Evolutionary conservation across 1,140 invertebrate genomes (phyloP), one percentile per base, ranked within the genome.

Genomic region (Drosophila triauraria): DNA sequence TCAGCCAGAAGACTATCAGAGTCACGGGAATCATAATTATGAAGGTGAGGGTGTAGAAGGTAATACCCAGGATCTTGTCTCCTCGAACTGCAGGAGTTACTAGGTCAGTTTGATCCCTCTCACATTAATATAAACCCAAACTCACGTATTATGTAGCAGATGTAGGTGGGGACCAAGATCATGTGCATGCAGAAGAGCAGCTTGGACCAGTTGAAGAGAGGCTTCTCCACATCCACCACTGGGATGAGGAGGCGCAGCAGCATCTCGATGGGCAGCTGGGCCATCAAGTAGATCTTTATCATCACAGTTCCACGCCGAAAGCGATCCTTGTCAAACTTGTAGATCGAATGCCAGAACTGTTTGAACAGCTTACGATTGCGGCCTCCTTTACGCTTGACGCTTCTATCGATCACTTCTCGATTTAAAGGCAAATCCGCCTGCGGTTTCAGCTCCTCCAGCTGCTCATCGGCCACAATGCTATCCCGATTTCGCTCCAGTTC

Each of bases 131-230:
- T 8, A 47, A 1, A 27, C 3, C 12, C 2, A 20, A 23, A 0
- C 68, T 74, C 17, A 76, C 75, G 3, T 12, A 77, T 30, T 9
- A 68, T 44, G 17, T 46, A 48, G 43, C 9, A 6, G 0, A 70
- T 27, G 12, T 69, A 78, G 50, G 35, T 40, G 20, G 64, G 64
- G 0, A 58, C 47, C 0, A 61, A 12, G n/a, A 62, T 3, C 10
- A 78, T 20, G 1, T 78, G 76, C 1, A 54, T 2, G 30, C 35
- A 46, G 17, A 54, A 71, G 42, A 78, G 65, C 20, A 78, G 59
- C 53, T 78, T 78, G 25, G 75, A 78, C 75, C 76, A 71, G 20
- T 46, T 46, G 15, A 44, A 27, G 3, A 62, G 47, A 4, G 40
- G 65, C 15, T 43, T 44, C 8, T 78, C 58, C n/a, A 64, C n/a